Conservation (phyloP, 1,140 invertebrate species). For the Chironomus tepperi region DNA sequence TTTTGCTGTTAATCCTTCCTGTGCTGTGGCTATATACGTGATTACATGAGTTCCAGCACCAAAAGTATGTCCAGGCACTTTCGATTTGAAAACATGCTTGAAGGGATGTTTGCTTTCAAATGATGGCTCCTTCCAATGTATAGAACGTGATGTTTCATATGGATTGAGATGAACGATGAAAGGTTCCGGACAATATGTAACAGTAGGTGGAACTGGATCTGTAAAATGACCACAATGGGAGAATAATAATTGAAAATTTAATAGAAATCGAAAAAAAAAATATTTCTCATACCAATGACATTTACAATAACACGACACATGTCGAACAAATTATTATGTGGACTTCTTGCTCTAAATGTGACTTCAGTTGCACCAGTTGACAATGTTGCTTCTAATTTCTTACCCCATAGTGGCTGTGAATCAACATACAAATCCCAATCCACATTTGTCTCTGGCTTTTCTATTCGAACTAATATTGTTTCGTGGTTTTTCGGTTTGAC, state of each 20-base stretch:
- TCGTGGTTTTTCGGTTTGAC: constrained; percentile 45
- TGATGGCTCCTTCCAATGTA: constrained; percentile 59
- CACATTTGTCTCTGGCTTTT: constrained; percentile 56
- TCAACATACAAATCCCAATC: constrained; percentile 56
- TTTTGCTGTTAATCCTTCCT: constrained; percentile 48
- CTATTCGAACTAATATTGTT: constrained; percentile 48
- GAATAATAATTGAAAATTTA: background rate
- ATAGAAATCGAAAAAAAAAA: background rate
- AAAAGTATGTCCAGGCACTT: constrained; percentile 52
- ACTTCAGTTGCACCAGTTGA: constrained; percentile 48
- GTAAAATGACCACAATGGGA: constrained; percentile 26
- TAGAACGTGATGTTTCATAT: constrained; percentile 45
- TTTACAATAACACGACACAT: constrained; percentile 53
- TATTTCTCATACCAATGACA: constrained; percentile 44
- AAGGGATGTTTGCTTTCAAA: constrained; percentile 55
- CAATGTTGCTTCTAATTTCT: constrained; percentile 51
- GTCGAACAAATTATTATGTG: constrained; percentile 45
- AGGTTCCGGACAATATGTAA: constrained; percentile 52
- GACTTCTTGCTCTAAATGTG: constrained; percentile 51
- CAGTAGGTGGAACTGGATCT: constrained; percentile 44
- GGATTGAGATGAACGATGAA: constrained; percentile 49
- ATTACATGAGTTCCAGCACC: constrained; percentile 50
- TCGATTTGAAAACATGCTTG: constrained; percentile 50
- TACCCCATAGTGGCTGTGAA: constrained; percentile 53
- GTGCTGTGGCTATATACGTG: constrained; percentile 53